These are phyloP conservation scores for Myiothlypis chrysogaster DNA, from an alignment of 2,797 vertebrate species.

Conservation along the genomic window DNA sequence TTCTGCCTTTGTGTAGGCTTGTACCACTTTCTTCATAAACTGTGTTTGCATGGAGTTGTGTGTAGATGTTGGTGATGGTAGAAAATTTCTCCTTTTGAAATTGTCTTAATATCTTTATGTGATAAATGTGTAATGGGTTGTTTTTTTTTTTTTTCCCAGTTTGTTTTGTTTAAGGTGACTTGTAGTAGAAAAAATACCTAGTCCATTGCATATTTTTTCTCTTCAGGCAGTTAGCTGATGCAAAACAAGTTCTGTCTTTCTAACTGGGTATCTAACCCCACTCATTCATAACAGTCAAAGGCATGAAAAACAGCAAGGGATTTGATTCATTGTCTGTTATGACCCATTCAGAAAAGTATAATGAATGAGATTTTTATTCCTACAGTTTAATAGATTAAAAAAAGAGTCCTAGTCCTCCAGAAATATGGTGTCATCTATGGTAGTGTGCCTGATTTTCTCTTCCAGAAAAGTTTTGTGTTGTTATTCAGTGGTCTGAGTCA, in stretches of 20 bases:
- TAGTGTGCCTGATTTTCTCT: background rate
- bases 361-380: background rate
- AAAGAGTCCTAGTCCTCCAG: background rate
- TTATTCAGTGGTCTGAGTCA: background rate
- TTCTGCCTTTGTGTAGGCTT: background rate
- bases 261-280: background rate
- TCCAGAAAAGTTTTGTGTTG: background rate
- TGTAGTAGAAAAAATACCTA: background rate
- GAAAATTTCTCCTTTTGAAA: background rate
- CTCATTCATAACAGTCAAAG: background rate
- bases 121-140: background rate
- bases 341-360: background rate
- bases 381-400: background rate
- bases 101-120: background rate
- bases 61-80: background rate
- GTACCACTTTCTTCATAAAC: background rate
- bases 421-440: background rate
- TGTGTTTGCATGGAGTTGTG: background rate
- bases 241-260: background rate
- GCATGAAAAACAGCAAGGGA: background rate
- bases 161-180: background rate
- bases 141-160: background rate
- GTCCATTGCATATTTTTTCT: background rate
- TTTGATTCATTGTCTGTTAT: background rate
- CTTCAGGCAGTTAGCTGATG: background rate